Conservation (phyloP, 1,140 invertebrate genomes). For the Teleopsis dalmanni region DNA sequence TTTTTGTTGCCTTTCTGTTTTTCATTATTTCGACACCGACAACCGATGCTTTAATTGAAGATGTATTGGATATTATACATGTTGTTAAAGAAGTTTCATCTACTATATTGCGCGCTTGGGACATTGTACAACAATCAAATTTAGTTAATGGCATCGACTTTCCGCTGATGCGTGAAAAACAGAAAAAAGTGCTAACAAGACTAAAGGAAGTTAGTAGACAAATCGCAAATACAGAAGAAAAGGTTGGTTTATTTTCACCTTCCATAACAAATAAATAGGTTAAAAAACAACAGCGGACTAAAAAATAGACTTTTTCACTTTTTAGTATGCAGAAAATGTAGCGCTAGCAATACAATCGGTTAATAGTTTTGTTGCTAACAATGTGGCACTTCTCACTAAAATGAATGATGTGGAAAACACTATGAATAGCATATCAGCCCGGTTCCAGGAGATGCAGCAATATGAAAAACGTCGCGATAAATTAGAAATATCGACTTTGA, state of each 20-base stretch:
- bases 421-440: constrained; percentile 51
- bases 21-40: constrained; percentile 16
- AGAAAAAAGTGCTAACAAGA: constrained; percentile 47
- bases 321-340: constrained; percentile 31
- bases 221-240: constrained; percentile 41
- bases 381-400: constrained; percentile 48
- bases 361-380: constrained; percentile 26
- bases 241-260: constrained; percentile 17
- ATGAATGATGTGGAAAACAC: constrained; percentile 53
- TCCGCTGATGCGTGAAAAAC: constrained; percentile 50
- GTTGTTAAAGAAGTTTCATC: constrained; percentile 53
- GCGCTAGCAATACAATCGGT: constrained; percentile 37
- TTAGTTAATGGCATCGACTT: constrained; percentile 49
- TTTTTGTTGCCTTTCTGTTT: constrained; percentile 7
- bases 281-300: background rate
- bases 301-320: background rate
- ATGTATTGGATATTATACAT: constrained; percentile 54
- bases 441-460: constrained; percentile 50
- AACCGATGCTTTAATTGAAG: constrained; percentile 46
- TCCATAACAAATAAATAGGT: background rate
- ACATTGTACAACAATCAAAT: constrained; percentile 51
- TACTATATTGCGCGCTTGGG: constrained; percentile 54
- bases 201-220: constrained; percentile 45
- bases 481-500: constrained; percentile 56
- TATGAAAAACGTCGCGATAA: constrained; percentile 48